These are phyloP conservation scores for Naja naja DNA, from an alignment of 2,113 vertebrate species.

Conservation along the genomic window DNA sequence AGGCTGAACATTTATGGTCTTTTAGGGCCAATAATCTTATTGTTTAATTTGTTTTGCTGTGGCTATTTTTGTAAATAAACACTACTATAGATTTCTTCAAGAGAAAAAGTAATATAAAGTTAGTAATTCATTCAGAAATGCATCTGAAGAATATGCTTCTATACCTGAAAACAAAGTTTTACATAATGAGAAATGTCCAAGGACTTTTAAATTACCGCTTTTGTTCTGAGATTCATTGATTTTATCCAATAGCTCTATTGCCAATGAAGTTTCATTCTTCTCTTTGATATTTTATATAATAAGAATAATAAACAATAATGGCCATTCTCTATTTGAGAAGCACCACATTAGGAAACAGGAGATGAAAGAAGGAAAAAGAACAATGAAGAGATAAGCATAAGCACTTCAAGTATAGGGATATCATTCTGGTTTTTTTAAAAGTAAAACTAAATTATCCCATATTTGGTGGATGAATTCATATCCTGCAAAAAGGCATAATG, in stretches of 20 bases:
- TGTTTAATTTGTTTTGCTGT: neutral
- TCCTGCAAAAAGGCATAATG: neutral
- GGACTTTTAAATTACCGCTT: neutral
- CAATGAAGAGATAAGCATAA: neutral
- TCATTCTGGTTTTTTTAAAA: neutral
- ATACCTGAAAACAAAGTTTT: neutral
- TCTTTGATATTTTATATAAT: neutral
- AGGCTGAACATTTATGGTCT: neutral
- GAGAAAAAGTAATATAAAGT: neutral
- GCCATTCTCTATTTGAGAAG: neutral
- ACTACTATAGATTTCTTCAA: neutral
- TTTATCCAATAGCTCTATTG: neutral
- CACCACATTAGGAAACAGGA: neutral
- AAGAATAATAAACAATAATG: neutral
- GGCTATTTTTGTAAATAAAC: neutral
- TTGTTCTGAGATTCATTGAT: neutral
- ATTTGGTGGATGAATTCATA: neutral
- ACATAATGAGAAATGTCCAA: neutral
- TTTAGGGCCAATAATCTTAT: neutral
- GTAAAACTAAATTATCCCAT: neutral
- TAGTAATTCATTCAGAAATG: neutral
- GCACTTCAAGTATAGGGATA: neutral
- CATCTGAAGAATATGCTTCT: neutral
- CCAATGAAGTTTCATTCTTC: neutral
- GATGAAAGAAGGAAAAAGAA: neutral